Conservation (phyloP, 1,140 invertebrate genomes). For the Drosophila setifemur region DNA sequence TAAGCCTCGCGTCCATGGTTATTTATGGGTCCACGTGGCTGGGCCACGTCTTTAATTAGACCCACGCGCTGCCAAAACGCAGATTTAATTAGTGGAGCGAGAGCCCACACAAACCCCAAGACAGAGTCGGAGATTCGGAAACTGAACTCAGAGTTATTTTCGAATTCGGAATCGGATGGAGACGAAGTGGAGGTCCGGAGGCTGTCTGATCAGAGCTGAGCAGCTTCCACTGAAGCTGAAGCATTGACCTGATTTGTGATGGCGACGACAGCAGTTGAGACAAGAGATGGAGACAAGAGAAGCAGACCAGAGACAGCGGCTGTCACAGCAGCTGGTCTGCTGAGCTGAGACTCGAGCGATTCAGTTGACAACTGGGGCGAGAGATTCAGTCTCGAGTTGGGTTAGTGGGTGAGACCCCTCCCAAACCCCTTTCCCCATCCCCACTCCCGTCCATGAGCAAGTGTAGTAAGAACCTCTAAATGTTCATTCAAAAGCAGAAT, state of each 20-base stretch:
- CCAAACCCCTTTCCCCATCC: too few species aligned
- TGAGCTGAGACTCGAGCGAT: background rate
- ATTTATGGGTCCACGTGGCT: too few species aligned
- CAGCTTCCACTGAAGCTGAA: constrained; percentile 36
- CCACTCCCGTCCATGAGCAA: too few species aligned
- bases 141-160: background rate
- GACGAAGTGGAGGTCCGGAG: constrained; percentile 1
- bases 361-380: constrained; percentile 48
- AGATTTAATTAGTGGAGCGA: constrained; percentile 41
- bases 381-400: constrained; percentile 1
- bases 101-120: constrained; percentile 21
- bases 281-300: constrained; percentile 2
- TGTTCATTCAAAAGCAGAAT: too few species aligned
- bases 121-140: constrained; percentile 19
- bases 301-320: constrained; percentile 19
- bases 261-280: constrained; percentile 20
- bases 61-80: constrained; percentile 17
- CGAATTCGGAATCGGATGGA: too few species aligned
- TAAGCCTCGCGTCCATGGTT: too few species aligned
- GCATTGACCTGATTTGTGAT: constrained; percentile 69
- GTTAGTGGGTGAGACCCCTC: constrained; percentile 22
- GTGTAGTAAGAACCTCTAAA: too few species aligned
- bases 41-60: too few species aligned
- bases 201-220: constrained; percentile 24
- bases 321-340: constrained; percentile 50